Evolutionary conservation across 2,888 invertebrate species (phyloP).

Genomic region (Gastracanthus pulcherrimus): DNA sequence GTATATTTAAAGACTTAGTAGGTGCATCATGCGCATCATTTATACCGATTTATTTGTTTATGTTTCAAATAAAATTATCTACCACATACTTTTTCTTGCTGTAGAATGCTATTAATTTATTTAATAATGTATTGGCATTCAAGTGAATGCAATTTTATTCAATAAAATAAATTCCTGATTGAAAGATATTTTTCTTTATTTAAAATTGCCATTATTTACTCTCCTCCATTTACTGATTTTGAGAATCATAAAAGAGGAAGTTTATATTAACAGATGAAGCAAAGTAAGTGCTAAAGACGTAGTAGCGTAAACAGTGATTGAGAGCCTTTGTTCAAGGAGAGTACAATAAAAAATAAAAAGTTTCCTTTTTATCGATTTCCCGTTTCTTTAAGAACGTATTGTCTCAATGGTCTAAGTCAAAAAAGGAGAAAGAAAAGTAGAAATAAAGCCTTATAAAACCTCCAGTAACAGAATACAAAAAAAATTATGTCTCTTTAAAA

Average conservation of each 20-base stretch:
- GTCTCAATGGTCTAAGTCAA: not conserved
- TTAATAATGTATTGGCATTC: too few relatives aligned
- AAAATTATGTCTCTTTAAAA: not conserved
- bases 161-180: too few relatives aligned
- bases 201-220: too few relatives aligned
- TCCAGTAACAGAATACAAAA: not conserved
- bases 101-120: too few relatives aligned
- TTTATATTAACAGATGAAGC: slow-evolving; percentile 1
- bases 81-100: too few relatives aligned
- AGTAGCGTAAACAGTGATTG: slow-evolving; percentile 38
- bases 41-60: too few relatives aligned
- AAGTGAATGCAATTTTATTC: too few relatives aligned
- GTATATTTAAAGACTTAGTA: too few relatives aligned
- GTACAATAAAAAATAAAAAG: slow-evolving; percentile 35
- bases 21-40: too few relatives aligned
- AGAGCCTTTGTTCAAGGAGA: slow-evolving; percentile 31
- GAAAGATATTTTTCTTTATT: too few relatives aligned
- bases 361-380: slow-evolving; percentile 34
- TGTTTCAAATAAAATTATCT: too few relatives aligned
- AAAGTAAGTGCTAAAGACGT: slow-evolving; percentile 27
- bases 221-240: not conserved
- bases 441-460: slow-evolving; percentile 7
- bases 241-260: not conserved
- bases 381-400: not conserved
- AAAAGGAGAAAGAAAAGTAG: slow-evolving; percentile 1